phyloP scores from a whole-genome alignment of 2,797 vertebrate genomes.

The Coilia nasus region DNA sequence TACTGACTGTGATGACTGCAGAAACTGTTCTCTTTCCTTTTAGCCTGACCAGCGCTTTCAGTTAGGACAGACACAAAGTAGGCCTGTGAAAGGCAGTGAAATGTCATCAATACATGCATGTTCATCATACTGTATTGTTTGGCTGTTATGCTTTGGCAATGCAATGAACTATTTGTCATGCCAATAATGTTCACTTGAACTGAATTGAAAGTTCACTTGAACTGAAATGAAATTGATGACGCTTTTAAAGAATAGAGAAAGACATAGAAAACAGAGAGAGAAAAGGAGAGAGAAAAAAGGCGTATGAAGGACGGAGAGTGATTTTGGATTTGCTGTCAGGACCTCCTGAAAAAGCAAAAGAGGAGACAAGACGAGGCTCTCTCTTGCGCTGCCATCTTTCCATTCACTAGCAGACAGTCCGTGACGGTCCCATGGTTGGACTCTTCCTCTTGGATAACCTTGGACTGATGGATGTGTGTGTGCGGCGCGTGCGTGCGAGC shows the following conservation, averaged over 20 bases:
- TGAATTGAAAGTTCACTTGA: too few species aligned
- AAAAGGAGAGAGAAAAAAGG: too few species aligned
- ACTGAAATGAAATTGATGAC: conserved; percentile 1
- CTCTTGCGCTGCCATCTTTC: conserved; percentile 47
- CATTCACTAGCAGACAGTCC: conserved; percentile 53
- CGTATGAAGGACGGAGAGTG: not conserved
- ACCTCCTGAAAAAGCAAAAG: not conserved
- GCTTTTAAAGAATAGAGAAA: not conserved
- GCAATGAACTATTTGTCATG: too few species aligned
- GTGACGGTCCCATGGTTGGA: not conserved
- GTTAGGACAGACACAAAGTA: not conserved
- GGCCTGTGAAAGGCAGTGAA: not conserved
- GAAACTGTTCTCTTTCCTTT: conserved; percentile 12
- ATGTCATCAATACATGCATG: too few species aligned
- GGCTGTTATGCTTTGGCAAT: too few species aligned
- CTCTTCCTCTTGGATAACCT: conserved; percentile 22
- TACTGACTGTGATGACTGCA: too few species aligned
- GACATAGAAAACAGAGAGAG: not conserved
- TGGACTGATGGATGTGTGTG: conserved; percentile 3
- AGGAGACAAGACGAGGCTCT: conserved; percentile 21
- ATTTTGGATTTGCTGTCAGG: conserved; percentile 3
- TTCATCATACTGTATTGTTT: too few species aligned
- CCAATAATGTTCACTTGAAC: too few species aligned
- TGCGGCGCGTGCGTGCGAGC: not conserved
- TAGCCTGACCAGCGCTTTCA: conserved; percentile 15